Conservation (phyloP, 2,113 vertebrate species). For the Hypomesus transpacificus region DNA sequence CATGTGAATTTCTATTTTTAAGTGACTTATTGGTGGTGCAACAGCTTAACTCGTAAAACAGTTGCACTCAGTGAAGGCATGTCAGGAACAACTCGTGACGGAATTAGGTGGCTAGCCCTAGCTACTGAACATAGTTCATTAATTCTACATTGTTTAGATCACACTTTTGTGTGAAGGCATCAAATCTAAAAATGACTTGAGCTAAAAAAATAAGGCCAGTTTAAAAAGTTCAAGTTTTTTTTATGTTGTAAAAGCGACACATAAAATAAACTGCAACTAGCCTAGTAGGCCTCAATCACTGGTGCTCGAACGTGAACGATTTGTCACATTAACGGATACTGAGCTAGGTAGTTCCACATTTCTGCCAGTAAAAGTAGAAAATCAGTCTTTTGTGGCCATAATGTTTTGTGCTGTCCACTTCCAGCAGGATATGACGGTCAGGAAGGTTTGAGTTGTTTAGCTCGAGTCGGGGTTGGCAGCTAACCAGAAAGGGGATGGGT, state of each 20-base stretch:
- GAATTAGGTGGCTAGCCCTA: background rate
- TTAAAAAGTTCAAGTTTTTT: too few species aligned
- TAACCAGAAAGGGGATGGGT: background rate
- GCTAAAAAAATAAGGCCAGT: too few species aligned
- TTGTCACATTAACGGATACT: background rate
- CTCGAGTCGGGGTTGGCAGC: constrained; percentile 2
- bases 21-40: background rate
- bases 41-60: constrained; percentile 4
- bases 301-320: too few species aligned
- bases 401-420: background rate
- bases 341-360: background rate
- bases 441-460: constrained; percentile 1
- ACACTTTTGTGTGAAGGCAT: too few species aligned
- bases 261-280: too few species aligned
- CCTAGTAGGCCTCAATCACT: too few species aligned
- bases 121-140: background rate
- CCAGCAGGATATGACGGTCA: constrained; percentile 28
- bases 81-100: constrained; percentile 33
- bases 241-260: too few species aligned
- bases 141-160: too few species aligned
- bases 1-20: too few species aligned
- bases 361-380: background rate
- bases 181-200: too few species aligned
- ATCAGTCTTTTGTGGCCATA: background rate
- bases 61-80: constrained; percentile 5